Base-by-base conservation (phyloP, 1,140 invertebrate genomes). In the Tetramorium parvispinum region DNA sequence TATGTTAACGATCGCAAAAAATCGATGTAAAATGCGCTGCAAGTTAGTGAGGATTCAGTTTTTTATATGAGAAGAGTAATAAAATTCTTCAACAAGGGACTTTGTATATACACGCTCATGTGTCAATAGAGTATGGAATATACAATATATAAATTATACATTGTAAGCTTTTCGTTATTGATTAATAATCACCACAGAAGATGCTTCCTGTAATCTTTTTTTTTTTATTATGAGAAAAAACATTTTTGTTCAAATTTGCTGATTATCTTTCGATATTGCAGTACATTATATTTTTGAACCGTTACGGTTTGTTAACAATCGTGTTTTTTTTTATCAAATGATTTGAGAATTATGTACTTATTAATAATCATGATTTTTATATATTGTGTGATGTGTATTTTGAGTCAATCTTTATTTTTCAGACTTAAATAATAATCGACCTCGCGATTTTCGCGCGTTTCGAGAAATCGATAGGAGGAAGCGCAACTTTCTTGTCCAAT, bases 101-200 rank as follows among this genome's bases (percentile, higher is more conserved):
- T 82, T 83, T 83, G 66, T 83, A 75, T 61, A 83, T 83, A 83
- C 68, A 83, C 79, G 40, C 53, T 83, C 79, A 61, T 83, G 40
- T 83, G 68, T 73, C 79, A 73, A 81, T 83, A 70, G 68, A 83
- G 68, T 59, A 75, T 59, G 79, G 79, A 83, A 83, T 83, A 83
- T 83, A 83, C 68, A 83, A 75, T 83, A 75, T 73, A 70, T 59
- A 73, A 83, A 43, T 82, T 78, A 49, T 81, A 59, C 37, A 81
- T 55, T 83, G 24, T 16, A 13, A 75, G 49, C 53, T 81, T 59
- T 57, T 73, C 21, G 11, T 83, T 75, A 61, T 73, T 61, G 40
- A 75, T 73, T 82, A 66, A 57, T 46, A 82, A 40, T 5, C n/a
- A 53, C 13, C 16, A 51, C 24, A 49, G 3, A 59, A 1, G 18